Evolutionary conservation across 92 coral and sea anemone genomes (phyloP), one percentile per base, ranked within the genome.

Genomic region (Phenganax marumi): DNA sequence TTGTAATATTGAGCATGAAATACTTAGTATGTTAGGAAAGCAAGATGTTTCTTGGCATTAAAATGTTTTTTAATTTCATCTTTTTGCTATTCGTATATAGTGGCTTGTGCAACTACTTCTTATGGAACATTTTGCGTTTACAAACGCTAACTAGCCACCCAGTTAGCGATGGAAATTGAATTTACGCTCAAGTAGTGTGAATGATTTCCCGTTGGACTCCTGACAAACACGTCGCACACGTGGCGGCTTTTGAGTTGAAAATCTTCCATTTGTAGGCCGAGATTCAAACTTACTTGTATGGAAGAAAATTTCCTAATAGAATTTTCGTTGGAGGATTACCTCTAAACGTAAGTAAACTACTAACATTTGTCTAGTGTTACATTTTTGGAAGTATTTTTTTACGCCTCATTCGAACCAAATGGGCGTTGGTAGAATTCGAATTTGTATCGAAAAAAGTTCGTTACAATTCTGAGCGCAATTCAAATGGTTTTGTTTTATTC

Each of bases 301-400:
- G 99, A 16, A 90, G 86, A 25, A 48, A 97, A 17, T 96, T 88
- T 46, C 91, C 88, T 0, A 96, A 96, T 76, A 88, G 97, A 0
- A 75, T 96, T 8, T 96, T 96, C 52, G 99, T 96, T 8, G 99
- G 99, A 23, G 99, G 99, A 1, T 85, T 96, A 0, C 96, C 99
- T 0, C 62, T 89, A 0, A 70, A 88, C 33, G 99, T 92, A 74
- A 88, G 99, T 89, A 64, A 64, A 6, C n/a, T 80, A 48, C 55
- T 1, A 23, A 65, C 12, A 14, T 56, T 56, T 72, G 12, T 49
- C 33, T 49, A 24, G 23, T 48, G 60, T 19, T 24, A 16, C n/a
- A 10, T 16, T 66, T 11, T 66, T 66, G 11, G 72, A 24, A 16
- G 14, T 18, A 26, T 49, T 6, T 33, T 70, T 19, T 72, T 43